Evolutionary conservation across 1,140 invertebrate genomes (phyloP).

Genomic region (Drosophila eugracilis): DNA sequence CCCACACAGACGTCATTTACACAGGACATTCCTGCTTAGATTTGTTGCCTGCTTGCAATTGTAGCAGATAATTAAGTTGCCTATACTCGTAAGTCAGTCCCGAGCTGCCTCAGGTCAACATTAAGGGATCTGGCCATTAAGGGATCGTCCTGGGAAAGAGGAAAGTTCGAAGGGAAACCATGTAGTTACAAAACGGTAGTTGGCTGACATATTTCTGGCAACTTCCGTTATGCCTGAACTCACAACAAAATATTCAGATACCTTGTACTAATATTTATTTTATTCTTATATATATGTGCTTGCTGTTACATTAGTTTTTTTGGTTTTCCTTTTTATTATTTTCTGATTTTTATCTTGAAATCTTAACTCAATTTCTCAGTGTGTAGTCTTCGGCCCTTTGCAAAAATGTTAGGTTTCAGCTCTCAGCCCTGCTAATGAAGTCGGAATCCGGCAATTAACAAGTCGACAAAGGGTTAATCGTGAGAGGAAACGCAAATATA

Average conservation of each 20-base stretch:
- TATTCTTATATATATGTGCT: too few species aligned
- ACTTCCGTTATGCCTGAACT: background rate
- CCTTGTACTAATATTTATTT: too few species aligned
- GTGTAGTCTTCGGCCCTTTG: background rate
- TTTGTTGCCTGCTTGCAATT: slow-evolving; percentile 76
- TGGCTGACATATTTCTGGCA: slow-evolving; percentile 4
- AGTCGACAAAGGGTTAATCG: background rate
- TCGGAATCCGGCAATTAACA: slow-evolving; percentile 10
- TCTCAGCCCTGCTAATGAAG: background rate
- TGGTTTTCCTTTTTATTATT: too few species aligned
- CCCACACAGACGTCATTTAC: slow-evolving; percentile 17
- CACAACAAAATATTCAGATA: background rate
- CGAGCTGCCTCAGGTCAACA: slow-evolving; percentile 37
- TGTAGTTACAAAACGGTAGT: slow-evolving; percentile 8
- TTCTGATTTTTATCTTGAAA: too few species aligned
- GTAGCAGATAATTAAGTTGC: slow-evolving; percentile 79
- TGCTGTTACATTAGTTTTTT: too few species aligned
- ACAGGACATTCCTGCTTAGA: slow-evolving; percentile 74
- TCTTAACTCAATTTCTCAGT: background rate
- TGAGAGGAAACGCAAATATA: background rate
- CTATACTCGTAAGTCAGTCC: slow-evolving; percentile 49
- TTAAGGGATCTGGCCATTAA: slow-evolving; percentile 41
- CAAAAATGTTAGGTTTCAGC: too few species aligned
- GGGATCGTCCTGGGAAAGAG: background rate
- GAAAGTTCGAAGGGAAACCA: background rate